Percentiles rank a stretch among this genome's conserved stretches.
These are phyloP conservation scores for Perdita meconis DNA, from an alignment of 2,888 invertebrate genomes.

Conservation along the genomic window DNA sequence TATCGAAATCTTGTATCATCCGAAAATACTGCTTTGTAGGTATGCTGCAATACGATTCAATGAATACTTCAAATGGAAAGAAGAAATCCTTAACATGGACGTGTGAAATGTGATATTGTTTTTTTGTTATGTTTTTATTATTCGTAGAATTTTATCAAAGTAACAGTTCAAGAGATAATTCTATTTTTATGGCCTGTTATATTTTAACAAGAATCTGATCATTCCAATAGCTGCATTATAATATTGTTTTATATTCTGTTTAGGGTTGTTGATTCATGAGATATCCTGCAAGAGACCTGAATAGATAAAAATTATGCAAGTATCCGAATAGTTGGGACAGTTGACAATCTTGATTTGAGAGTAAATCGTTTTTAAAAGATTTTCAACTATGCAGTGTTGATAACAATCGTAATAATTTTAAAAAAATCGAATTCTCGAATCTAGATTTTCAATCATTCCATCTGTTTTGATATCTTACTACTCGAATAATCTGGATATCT, in stretches of 20 bases:
- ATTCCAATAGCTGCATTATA: conserved; percentile 37
- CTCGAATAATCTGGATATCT: too few relatives aligned
- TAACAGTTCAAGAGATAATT: conserved; percentile 20
- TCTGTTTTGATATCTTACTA: too few relatives aligned
- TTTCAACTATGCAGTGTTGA: too few relatives aligned
- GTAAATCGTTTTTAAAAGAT: too few relatives aligned
- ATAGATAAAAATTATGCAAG: too few relatives aligned
- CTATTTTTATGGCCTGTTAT: conserved; percentile 9
- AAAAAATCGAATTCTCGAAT: too few relatives aligned
- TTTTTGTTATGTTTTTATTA: conserved; percentile 12
- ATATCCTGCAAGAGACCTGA: too few relatives aligned
- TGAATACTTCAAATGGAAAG: conserved; percentile 87
- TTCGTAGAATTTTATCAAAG: conserved; percentile 12
- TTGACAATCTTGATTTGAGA: too few relatives aligned
- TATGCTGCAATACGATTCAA: conserved; percentile 90
- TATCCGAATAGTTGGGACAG: too few relatives aligned
- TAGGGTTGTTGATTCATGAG: too few relatives aligned
- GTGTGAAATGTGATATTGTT: conserved; percentile 16
- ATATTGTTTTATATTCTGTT: conserved; percentile 24
- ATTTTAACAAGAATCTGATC: conserved; percentile 16
- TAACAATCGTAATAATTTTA: too few relatives aligned
- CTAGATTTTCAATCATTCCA: too few relatives aligned
- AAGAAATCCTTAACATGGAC: conserved; percentile 36
- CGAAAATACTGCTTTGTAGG: conserved; percentile 82
- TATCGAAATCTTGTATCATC: conserved; percentile 24